Percentiles rank a stretch among this genome's conserved stretches.
Conservation (phyloP, 1,140 invertebrate genomes). For the Drosophila oshimai region DNA sequence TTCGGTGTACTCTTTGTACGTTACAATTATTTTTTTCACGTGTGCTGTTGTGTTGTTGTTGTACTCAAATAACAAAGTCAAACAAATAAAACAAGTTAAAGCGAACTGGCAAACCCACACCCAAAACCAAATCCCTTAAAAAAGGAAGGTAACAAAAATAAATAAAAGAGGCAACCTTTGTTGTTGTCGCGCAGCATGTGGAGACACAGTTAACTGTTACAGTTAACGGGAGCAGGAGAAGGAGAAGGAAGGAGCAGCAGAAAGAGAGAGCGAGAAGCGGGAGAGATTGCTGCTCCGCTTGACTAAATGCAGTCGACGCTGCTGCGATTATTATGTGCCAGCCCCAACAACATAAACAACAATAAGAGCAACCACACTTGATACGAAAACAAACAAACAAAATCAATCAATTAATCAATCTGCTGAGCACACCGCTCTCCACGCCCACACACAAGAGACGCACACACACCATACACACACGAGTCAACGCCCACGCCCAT, state of each 20-base stretch:
- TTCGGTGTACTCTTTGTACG: slow-evolving; percentile 19
- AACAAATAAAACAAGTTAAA: slow-evolving; percentile 59
- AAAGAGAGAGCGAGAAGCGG: not conserved
- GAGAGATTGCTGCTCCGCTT: slow-evolving; percentile 23
- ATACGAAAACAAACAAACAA: slow-evolving; percentile 81
- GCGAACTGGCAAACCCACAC: slow-evolving; percentile 19
- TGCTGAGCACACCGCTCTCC: slow-evolving; percentile 54
- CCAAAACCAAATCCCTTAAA: too few relatives aligned
- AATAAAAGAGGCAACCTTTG: slow-evolving; percentile 3
- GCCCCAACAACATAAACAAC: slow-evolving; percentile 2
- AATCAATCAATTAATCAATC: slow-evolving; percentile 81
- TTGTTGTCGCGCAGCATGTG: slow-evolving; percentile 23
- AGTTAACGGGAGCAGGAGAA: not conserved
- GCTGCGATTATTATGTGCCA: slow-evolving; percentile 19
- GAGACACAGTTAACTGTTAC: slow-evolving; percentile 19
- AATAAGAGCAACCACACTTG: slow-evolving; percentile 56
- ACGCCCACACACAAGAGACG: slow-evolving; percentile 35
- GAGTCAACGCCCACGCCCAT: slow-evolving; percentile 53
- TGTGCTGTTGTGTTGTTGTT: slow-evolving; percentile 12
- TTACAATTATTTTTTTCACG: slow-evolving; percentile 31
- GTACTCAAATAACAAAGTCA: slow-evolving; percentile 64
- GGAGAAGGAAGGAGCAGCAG: not conserved
- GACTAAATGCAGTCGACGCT: slow-evolving; percentile 44
- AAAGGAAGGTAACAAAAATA: slow-evolving; percentile 4
- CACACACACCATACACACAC: slow-evolving; percentile 11